Evolutionary conservation across 1,140 invertebrate genomes (phyloP), one percentile per base, ranked within the genome.

Genomic region (Rhynchophorus ferrugineus): DNA sequence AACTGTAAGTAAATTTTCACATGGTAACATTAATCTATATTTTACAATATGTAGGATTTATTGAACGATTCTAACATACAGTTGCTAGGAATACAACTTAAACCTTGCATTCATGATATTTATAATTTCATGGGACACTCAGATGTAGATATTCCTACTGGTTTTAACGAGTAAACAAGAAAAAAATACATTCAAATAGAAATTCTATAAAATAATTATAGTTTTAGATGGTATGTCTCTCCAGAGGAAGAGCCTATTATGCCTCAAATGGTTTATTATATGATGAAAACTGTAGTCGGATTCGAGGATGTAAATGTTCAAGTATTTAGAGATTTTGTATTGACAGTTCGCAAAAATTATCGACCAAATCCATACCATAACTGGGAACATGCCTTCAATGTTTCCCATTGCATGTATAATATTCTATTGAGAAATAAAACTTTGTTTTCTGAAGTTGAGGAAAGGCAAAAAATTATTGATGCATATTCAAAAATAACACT

Each of bases 321-420:
- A 0, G 64, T 71, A 39, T 20, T 67, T 21, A 60, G 61, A 14
- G 51, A 65, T 44, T 78, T 78, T 57, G 63, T 73, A 3, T 55
- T 78, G 2, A 72, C 75, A 5, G 66, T 75, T 1, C 64, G 73
- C 18, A 67, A 70, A 41, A 71, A 71, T 22, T 80, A 80, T 59
- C 44, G 65, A 57, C 57, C 61, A 36, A 77, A 75, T 53, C 74
- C 76, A 0, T 80, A 79, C 56, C 78, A 80, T 57, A 79, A 79
- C 61, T 75, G 75, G 2, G 72, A 77, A 21, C 78, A 80, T 55
- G 77, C 74, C 3, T 78, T 80, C 58, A 73, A 69, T 38, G 76
- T 78, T 38, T 71, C 71, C 1, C 78, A 80, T 62, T 76, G 73
- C 20, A 75, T 79, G 73, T 78, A 69, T 47, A 69, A 76, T 42